Evolutionary conservation across 2,797 vertebrate genomes (phyloP).

Genomic region (Phalloptychus januarius): DNA sequence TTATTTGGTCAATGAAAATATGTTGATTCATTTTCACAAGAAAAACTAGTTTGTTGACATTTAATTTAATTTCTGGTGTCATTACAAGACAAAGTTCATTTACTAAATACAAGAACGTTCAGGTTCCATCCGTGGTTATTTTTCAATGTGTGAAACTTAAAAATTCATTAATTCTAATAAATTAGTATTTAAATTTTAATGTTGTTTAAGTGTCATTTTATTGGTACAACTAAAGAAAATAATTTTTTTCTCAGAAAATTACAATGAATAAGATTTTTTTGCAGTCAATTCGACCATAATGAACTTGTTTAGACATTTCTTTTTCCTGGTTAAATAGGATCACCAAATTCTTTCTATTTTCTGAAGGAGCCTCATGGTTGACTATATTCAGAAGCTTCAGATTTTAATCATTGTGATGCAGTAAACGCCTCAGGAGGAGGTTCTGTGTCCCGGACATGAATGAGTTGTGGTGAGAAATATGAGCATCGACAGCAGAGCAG

Average conservation of each 20-base stretch:
- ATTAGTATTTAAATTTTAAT: neutral
- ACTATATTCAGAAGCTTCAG: neutral
- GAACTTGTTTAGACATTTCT: neutral
- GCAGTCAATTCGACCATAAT: neutral
- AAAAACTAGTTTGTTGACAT: neutral
- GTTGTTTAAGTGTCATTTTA: neutral
- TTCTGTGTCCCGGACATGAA: too few relatives aligned
- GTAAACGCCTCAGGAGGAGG: too few relatives aligned
- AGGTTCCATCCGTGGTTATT: neutral
- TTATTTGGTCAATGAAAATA: too few relatives aligned
- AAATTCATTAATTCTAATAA: neutral
- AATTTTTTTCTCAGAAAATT: neutral
- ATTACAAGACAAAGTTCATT: neutral
- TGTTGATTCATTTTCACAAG: neutral
- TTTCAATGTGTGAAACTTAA: neutral
- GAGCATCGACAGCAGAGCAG: too few relatives aligned
- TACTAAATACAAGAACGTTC: neutral
- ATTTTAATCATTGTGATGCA: neutral
- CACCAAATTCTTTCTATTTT: neutral
- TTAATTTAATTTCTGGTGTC: neutral
- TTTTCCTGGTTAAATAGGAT: neutral
- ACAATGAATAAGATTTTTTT: neutral
- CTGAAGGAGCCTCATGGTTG: neutral
- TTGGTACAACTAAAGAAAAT: neutral
- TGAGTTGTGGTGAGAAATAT: neutral